Evolutionary conservation across 2,797 vertebrate genomes (phyloP), one percentile per base, ranked within the genome.

Genomic region (Heterohyrax brucei): DNA sequence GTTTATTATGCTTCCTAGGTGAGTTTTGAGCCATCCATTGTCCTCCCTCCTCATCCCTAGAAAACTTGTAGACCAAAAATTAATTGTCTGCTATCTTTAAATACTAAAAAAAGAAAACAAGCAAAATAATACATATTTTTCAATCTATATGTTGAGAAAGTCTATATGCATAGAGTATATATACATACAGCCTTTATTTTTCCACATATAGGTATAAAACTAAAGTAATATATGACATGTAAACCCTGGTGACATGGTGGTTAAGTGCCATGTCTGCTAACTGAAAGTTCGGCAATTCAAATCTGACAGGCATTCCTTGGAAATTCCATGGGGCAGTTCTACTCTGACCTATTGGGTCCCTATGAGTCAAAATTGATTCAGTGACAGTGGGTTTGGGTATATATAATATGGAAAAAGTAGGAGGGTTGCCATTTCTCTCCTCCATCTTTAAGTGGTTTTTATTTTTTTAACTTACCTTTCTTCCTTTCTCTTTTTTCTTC

Each of bases 31-130:
- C 5, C 80, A 86, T 59, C 64, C 50, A 19, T 48, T 59, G 26
- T 70, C 30, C 28, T 88, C 19, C 21, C 33, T 56, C 4, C 22
- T 59, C 18, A 68, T 5, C 30, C 79, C 81, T 48, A 84, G 73
- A 85, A 87, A 79, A 77, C 6, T 92, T 91, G 61, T 56, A 87
- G 46, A 61, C 4, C 53, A 91, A 62, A 39, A 87, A 78, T 61
- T 33, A 16, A 76, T 75, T 7, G 46, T 44, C 44, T 73, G 24
- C 75, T 30, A 33, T 64, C 75, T 50, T 39, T 78, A 46, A 77
- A 70, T 3, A 70, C 22, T 28, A 46, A 73, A 73, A 94, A 78
- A 72, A 10, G 56, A 72, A 83, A 79, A 5, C 61, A 77, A 46
- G 77, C 22, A 50, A 13, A 6, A 10, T 19, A 66, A 19, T 24